Evolutionary conservation across 1,140 invertebrate species (phyloP).

Genomic region (Drusus annulatus): DNA sequence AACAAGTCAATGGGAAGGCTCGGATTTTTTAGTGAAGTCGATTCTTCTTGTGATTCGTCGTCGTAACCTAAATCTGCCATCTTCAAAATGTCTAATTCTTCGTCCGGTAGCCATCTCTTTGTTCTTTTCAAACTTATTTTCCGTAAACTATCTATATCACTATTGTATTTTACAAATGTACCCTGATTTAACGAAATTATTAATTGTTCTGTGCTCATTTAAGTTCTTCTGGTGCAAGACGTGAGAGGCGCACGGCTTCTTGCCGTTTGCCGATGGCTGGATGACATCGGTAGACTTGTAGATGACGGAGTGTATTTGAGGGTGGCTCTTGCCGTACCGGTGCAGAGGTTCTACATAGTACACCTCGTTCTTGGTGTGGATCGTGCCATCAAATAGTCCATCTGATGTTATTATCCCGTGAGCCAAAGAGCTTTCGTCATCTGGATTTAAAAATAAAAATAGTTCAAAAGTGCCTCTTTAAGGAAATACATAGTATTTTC

Average conservation of each 20-base stretch:
- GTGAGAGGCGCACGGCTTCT: constrained; percentile 72
- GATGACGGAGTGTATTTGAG: constrained; percentile 83
- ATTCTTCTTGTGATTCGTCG: constrained; percentile 65
- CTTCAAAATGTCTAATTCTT: constrained; percentile 61
- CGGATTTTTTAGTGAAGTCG: constrained; percentile 72
- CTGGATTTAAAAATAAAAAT: constrained; percentile 71
- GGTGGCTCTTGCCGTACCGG: constrained; percentile 77
- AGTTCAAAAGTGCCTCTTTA: constrained; percentile 27
- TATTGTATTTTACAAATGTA: constrained; percentile 57
- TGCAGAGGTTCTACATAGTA: constrained; percentile 90
- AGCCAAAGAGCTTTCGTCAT: constrained; percentile 87
- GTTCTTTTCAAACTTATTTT: constrained; percentile 37
- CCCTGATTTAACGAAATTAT: constrained; percentile 61
- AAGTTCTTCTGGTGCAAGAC: constrained; percentile 62
- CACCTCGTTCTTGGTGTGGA: constrained; percentile 82
- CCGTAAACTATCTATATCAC: constrained; percentile 57
- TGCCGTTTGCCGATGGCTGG: constrained; percentile 71
- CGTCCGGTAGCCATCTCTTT: constrained; percentile 71
- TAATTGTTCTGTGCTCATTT: constrained; percentile 39
- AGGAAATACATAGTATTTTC: neutral
- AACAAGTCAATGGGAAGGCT: constrained; percentile 75
- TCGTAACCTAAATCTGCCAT: constrained; percentile 36
- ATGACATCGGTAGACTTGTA: constrained; percentile 87
- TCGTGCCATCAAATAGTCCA: constrained; percentile 91
- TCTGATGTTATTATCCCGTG: constrained; percentile 89